These are phyloP conservation scores for Hestina assimilis DNA, from an alignment of 1,140 invertebrate genomes.

Conservation along the genomic window DNA sequence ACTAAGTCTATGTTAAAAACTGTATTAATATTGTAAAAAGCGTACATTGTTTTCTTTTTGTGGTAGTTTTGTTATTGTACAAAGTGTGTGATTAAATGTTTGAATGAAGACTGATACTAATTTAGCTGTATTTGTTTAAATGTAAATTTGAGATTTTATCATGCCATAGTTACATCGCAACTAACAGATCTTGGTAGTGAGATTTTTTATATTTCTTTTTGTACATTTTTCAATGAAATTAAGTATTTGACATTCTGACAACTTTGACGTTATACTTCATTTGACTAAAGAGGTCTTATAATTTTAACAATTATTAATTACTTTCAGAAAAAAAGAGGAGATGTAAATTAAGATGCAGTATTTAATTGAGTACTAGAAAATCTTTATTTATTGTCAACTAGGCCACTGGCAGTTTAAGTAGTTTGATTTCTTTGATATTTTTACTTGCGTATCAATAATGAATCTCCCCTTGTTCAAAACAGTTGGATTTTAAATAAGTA, in stretches of 20 bases:
- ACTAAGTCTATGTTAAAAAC: background rate
- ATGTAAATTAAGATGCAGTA: too few relatives aligned
- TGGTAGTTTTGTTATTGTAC: slow-evolving; percentile 3
- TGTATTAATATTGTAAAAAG: background rate
- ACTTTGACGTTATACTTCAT: too few relatives aligned
- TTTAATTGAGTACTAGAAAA: too few relatives aligned
- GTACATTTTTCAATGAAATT: background rate
- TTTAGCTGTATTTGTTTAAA: slow-evolving; percentile 20
- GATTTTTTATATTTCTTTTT: slow-evolving; percentile 13
- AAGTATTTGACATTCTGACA: background rate
- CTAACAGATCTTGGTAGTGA: slow-evolving; percentile 7
- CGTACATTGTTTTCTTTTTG: background rate
- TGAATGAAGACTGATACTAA: slow-evolving; percentile 34
- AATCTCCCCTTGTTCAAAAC: too few relatives aligned
- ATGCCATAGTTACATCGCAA: slow-evolving; percentile 20
- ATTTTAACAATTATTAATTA: too few relatives aligned
- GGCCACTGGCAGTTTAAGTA: too few relatives aligned
- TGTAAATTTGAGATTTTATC: slow-evolving; percentile 15
- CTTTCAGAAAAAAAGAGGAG: too few relatives aligned
- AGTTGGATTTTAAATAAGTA: too few relatives aligned
- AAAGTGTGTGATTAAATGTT: slow-evolving; percentile 17
- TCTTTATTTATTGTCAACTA: too few relatives aligned
- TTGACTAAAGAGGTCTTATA: too few relatives aligned
- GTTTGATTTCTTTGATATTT: too few relatives aligned
- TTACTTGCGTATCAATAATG: too few relatives aligned